phyloP scores from a whole-genome alignment of 2,797 vertebrate species.

The Lutjanus campechanus region DNA sequence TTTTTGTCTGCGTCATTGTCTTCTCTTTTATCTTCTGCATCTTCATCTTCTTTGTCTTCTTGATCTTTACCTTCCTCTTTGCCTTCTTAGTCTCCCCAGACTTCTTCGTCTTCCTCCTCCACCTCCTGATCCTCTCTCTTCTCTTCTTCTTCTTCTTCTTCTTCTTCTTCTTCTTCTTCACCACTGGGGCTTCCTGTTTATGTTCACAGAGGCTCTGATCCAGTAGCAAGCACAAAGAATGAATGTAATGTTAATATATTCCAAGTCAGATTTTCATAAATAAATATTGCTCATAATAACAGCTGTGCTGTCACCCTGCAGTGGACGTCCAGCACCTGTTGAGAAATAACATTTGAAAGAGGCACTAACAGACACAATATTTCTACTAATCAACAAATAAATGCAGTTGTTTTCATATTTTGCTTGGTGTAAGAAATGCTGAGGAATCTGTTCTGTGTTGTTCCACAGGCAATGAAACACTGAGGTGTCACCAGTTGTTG shows the following conservation, averaged over 20 bases:
- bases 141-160: not conserved
- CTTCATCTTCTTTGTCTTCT: no score
- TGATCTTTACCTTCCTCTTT: no score
- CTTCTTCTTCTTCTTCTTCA: not conserved
- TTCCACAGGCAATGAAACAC: slow-evolving; percentile 16
- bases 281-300: slow-evolving; percentile 19
- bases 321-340: slow-evolving; percentile 3
- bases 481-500: slow-evolving; percentile 14
- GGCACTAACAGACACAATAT: not conserved
- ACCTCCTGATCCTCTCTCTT: no score
- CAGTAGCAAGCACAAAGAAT: not conserved
- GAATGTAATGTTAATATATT: slow-evolving; percentile 26
- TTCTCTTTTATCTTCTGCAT: no score
- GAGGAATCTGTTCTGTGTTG: not conserved
- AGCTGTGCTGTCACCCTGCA: slow-evolving; percentile 8
- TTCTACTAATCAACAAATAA: not conserved
- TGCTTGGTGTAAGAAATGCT: not conserved
- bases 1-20: no score
- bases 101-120: no score
- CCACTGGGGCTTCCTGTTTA: not conserved
- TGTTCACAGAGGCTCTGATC: not conserved
- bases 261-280: slow-evolving; percentile 29
- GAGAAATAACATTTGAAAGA: slow-evolving; percentile 2
- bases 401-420: not conserved
- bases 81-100: no score